A percentile compares a stretch with the other conserved stretches of the same genome.
Evolutionary conservation across 2,797 vertebrate species (phyloP).

Genomic region (Sebastes flavidus): DNA sequence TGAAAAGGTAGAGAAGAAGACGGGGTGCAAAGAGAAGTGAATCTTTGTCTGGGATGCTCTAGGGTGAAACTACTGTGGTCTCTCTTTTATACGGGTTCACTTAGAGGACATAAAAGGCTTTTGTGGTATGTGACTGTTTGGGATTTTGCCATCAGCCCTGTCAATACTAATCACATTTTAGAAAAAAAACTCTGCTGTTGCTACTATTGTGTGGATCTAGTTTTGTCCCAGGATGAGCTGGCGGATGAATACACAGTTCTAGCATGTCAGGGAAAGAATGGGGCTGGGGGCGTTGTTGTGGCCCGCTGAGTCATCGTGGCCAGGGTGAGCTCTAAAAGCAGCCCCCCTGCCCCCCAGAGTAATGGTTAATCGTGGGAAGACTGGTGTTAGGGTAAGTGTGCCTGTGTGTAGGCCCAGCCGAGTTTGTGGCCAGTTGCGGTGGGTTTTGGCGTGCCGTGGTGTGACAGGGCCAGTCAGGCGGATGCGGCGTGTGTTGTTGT

Average conservation of each 20-base stretch:
- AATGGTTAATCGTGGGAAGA: slow-evolving; percentile 79
- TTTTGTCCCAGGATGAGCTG: slow-evolving; percentile 63
- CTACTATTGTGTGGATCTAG: slow-evolving; percentile 53
- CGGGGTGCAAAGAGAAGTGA: neutral
- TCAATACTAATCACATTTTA: slow-evolving; percentile 4
- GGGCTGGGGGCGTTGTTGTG: slow-evolving; percentile 61
- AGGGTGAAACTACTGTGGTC: neutral
- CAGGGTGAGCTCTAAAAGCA: slow-evolving; percentile 74
- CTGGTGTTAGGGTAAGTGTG: slow-evolving; percentile 76
- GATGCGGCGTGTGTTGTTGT: slow-evolving; percentile 76
- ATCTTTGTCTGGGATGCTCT: neutral
- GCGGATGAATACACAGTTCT: slow-evolving; percentile 73
- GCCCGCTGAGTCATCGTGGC: slow-evolving; percentile 77
- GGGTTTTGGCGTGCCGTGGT: slow-evolving; percentile 71
- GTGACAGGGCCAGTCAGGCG: slow-evolving; percentile 77
- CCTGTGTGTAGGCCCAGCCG: slow-evolving; percentile 46
- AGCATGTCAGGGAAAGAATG: slow-evolving; percentile 63
- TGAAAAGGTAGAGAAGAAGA: neutral
- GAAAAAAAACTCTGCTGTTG: neutral
- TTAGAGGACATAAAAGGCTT: neutral
- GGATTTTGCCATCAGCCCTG: slow-evolving; percentile 18
- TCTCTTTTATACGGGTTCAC: neutral
- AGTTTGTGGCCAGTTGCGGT: slow-evolving; percentile 48
- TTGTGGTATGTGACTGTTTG: neutral
- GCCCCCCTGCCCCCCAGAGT: slow-evolving; percentile 68